These are phyloP conservation scores for Eremobia ochroleuca DNA, from an alignment of 2,888 invertebrate species.

Conservation along the genomic window DNA sequence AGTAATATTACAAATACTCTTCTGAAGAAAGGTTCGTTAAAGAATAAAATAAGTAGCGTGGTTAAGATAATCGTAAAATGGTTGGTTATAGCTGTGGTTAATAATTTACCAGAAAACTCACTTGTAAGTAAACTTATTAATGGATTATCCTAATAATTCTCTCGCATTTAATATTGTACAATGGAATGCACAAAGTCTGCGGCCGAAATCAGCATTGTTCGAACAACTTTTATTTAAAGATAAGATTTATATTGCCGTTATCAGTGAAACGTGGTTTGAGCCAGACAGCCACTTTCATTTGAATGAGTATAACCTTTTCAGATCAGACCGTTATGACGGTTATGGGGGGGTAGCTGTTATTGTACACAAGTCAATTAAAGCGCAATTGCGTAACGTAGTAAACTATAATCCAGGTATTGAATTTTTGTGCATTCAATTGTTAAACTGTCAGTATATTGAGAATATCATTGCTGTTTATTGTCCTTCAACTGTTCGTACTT, in stretches of 20 bases:
- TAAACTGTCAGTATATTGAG: no score
- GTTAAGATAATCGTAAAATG: slow-evolving; percentile 14
- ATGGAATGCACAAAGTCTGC: slow-evolving; percentile 14
- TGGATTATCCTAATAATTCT: slow-evolving; percentile 6
- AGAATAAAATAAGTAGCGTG: neutral
- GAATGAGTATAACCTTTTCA: neutral
- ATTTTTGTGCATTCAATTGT: no score
- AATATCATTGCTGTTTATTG: no score
- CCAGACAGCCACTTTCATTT: neutral
- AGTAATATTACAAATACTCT: neutral
- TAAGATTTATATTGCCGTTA: neutral
- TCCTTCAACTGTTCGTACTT: no score
- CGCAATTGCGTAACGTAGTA: neutral
- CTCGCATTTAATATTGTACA: slow-evolving; percentile 6
- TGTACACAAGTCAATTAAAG: neutral
- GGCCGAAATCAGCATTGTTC: slow-evolving; percentile 5
- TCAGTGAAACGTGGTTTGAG: neutral
- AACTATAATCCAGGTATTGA: no score
- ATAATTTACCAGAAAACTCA: slow-evolving; percentile 9
- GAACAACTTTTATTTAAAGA: slow-evolving; percentile 4
- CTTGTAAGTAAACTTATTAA: slow-evolving; percentile 15
- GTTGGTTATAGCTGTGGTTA: neutral
- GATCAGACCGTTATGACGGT: neutral
- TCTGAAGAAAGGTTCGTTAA: neutral
- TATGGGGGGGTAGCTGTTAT: neutral